Conservation (phyloP, 2,113 vertebrate genomes). For the Galeopterus variegatus region DNA sequence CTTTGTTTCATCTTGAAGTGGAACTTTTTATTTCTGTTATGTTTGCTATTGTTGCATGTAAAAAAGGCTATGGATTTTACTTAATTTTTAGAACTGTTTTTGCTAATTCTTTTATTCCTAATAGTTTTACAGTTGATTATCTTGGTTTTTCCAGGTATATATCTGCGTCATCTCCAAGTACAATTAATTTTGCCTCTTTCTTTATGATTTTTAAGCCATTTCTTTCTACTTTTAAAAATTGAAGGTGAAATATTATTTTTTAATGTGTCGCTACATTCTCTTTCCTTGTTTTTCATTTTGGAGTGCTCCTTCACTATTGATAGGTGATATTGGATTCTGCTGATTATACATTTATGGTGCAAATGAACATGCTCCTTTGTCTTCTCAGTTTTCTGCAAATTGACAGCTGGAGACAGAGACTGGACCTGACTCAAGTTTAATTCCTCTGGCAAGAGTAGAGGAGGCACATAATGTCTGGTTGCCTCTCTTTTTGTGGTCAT, state of each 20-base stretch:
- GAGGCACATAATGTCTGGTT: neutral
- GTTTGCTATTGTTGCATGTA: constrained; percentile 43
- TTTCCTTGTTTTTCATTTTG: neutral
- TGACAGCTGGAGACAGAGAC: neutral
- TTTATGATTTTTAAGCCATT: neutral
- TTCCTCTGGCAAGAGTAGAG: neutral
- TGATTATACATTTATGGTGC: neutral
- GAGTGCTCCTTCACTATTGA: constrained; percentile 1
- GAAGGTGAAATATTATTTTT: neutral
- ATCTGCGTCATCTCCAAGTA: neutral
- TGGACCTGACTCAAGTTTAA: neutral
- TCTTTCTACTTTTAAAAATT: constrained; percentile 2
- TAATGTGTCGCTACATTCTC: neutral
- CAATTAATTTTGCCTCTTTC: constrained; percentile 13
- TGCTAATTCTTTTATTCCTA: constrained; percentile 32
- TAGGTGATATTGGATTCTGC: neutral
- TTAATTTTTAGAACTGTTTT: constrained; percentile 26
- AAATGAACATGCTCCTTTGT: neutral
- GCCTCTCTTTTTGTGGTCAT: neutral
- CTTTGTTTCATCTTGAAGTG: constrained; percentile 48
- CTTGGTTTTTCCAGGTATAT: neutral
- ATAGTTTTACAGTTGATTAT: neutral
- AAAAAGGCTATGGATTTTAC: neutral
- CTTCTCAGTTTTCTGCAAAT: neutral
- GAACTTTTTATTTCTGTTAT: constrained; percentile 51